Evolutionary conservation across 2,888 invertebrate genomes (phyloP).

Genomic region (Ephialtes manifestator): DNA sequence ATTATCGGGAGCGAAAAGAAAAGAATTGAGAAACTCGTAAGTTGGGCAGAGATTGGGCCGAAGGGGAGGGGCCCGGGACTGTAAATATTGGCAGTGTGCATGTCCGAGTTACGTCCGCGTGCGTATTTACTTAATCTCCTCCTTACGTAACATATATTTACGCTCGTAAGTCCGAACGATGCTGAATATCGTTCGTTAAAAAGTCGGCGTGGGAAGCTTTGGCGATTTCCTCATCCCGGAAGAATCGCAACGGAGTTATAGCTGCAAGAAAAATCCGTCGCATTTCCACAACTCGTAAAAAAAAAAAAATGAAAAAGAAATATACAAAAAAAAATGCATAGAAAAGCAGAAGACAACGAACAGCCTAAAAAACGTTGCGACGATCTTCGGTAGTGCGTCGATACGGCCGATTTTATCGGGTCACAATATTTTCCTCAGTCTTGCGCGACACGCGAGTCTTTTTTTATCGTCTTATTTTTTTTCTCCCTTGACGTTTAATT

Average conservation of each 20-base stretch:
- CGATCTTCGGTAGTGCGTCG: background rate
- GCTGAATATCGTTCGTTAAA: background rate
- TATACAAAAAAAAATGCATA: slow-evolving; percentile 21
- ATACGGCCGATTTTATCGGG: background rate
- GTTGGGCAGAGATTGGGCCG: background rate
- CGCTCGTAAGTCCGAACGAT: background rate
- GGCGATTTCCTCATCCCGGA: slow-evolving; percentile 46
- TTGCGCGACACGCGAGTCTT: background rate
- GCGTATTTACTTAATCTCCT: slow-evolving; percentile 21
- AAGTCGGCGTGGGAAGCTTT: slow-evolving; percentile 49
- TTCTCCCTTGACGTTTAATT: background rate
- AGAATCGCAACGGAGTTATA: slow-evolving; percentile 45
- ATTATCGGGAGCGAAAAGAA: slow-evolving; percentile 8
- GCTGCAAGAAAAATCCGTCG: slow-evolving; percentile 16
- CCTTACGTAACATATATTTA: background rate
- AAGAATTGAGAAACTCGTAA: background rate
- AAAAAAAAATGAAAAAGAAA: background rate
- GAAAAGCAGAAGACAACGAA: slow-evolving; percentile 15
- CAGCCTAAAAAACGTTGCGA: background rate
- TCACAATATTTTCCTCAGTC: background rate
- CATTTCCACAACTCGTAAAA: background rate
- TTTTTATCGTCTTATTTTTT: background rate
- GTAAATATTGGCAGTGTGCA: slow-evolving; percentile 62
- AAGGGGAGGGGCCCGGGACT: background rate
- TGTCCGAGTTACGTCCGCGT: slow-evolving; percentile 48